Evolutionary conservation across 2,888 invertebrate species (phyloP).

Genomic region (Andrena haemorrhoa): DNA sequence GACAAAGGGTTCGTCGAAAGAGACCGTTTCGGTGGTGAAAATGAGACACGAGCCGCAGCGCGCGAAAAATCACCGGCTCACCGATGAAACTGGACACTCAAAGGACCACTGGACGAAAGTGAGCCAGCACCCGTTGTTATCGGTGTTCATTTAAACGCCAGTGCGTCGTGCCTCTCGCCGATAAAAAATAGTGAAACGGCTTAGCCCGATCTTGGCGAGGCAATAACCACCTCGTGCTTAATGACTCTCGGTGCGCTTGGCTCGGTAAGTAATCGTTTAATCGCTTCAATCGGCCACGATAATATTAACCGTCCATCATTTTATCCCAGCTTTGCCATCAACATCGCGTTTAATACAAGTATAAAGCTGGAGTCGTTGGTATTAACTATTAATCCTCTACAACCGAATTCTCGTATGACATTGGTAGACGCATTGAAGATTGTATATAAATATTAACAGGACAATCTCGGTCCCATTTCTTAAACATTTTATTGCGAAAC

Average conservation of each 20-base stretch:
- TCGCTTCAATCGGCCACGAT: constrained; percentile 48
- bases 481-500: too few relatives aligned
- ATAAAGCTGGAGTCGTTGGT: background rate
- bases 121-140: constrained; percentile 35
- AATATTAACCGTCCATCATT: constrained; percentile 47
- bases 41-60: constrained; percentile 52
- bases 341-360: constrained; percentile 18
- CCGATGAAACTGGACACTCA: constrained; percentile 29
- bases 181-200: constrained; percentile 57
- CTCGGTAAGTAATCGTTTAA: constrained; percentile 70
- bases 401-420: too few relatives aligned
- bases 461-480: too few relatives aligned
- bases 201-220: constrained; percentile 23
- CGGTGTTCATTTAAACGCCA: constrained; percentile 42
- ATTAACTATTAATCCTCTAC: too few relatives aligned
- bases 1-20: background rate
- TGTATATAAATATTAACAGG: too few relatives aligned
- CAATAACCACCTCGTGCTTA: constrained; percentile 62
- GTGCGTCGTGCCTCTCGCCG: constrained; percentile 33
- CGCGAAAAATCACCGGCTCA: constrained; percentile 35
- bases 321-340: constrained; percentile 39
- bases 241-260: constrained; percentile 57
- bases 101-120: constrained; percentile 44
- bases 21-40: constrained; percentile 18
- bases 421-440: too few relatives aligned